Evolutionary conservation across 2,797 vertebrate species (phyloP), one percentile per base, ranked within the genome.

Genomic region (Danio tinwini): DNA sequence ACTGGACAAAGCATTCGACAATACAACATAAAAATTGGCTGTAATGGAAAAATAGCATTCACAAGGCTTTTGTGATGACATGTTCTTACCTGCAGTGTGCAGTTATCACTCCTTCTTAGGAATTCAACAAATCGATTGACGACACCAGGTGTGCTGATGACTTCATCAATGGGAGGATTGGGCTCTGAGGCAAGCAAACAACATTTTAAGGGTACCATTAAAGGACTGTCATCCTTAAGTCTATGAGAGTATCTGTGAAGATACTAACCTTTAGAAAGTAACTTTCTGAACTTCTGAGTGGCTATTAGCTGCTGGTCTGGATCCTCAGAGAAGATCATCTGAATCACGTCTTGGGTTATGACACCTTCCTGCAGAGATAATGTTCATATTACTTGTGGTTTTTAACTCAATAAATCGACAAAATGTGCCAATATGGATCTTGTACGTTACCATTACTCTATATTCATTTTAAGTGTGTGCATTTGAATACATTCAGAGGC

Each of bases 141-240:
- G 21, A 98, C 93, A 84, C 96, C 96, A 72, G 94, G 91, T 56
- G 95, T 96, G 84, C 95, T 92, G 87, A 97, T 97, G 5, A 97
- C 96, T 90, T 98, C 96, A 86, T 98, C 96, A 82, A 97, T 97
- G 80, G 96, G 96, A 4, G 96, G 96, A 90, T 97, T 97, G 67
- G 96, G 96, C 81, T 98, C 96, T 97, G 90, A 74, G 88, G 90
- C 19, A 76, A 49, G 14, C 13, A n/a, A 39, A 67, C 19, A 55
- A 52, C 63, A 40, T 53, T 8, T 40, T 65, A 21, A 50, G 45
- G 7, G 40, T 59, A 29, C 17, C 37, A 13, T 59, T 16, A 19
- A 47, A 59, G 10, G 6, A 10, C 6, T 12, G 7, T 45, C 7
- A 76, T 56, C 16, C 7, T 29, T 19, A 12, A n/a, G n/a, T 61